Evolutionary conservation across 1,140 invertebrate genomes (phyloP).

Genomic region (Drosophila tropicalis): DNA sequence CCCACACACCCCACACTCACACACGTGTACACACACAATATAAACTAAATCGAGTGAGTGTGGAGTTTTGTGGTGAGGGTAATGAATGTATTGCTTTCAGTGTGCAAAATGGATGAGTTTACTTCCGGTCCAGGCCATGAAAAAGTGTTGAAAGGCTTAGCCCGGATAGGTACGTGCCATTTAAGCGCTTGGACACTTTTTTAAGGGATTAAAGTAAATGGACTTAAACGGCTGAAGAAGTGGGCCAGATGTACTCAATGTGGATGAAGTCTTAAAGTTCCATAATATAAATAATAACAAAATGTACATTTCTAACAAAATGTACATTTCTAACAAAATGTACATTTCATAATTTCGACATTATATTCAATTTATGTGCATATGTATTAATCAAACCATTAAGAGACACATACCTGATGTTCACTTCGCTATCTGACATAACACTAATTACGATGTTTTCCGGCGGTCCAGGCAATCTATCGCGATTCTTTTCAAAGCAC

Average conservation of each 20-base stretch:
- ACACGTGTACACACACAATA: conserved; percentile 1
- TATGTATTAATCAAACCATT: neutral
- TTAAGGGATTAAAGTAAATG: conserved; percentile 36
- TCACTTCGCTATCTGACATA: conserved; percentile 76
- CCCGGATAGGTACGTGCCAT: conserved; percentile 17
- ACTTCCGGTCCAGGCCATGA: conserved; percentile 57
- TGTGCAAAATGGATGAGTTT: conserved; percentile 72
- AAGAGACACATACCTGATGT: conserved; percentile 64
- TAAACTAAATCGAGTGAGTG: conserved; percentile 6
- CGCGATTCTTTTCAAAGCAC: conserved; percentile 91
- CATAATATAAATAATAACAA: neutral
- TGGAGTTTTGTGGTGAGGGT: conserved; percentile 34
- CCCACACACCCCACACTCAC: conserved; percentile 15
- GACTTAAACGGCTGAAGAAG: conserved; percentile 36
- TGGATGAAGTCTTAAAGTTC: neutral
- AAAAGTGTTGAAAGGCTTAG: conserved; percentile 60
- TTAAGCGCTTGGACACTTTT: conserved; percentile 22
- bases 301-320: too few species aligned
- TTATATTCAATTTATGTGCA: neutral
- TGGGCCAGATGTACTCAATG: neutral
- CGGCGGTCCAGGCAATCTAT: conserved; percentile 91
- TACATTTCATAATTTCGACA: too few species aligned
- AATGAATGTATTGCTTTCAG: conserved; percentile 76
- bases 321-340: too few species aligned
- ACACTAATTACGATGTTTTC: conserved; percentile 87